These are phyloP conservation scores for Elgaria multicarinata DNA, from an alignment of 2,113 vertebrate genomes.

Conservation along the genomic window DNA sequence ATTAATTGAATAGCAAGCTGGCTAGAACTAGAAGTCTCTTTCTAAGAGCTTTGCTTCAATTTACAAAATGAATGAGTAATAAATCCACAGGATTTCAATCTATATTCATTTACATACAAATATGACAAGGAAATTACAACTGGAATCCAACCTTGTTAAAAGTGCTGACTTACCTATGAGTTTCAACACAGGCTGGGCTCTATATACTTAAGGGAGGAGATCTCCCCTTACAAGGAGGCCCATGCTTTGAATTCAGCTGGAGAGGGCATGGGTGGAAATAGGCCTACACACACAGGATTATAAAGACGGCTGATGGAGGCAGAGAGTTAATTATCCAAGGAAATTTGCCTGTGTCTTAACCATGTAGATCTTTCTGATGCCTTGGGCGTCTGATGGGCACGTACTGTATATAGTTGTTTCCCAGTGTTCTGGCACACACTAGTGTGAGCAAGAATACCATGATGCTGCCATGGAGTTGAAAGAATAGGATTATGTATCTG, in stretches of 20 bases:
- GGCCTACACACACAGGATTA: neutral
- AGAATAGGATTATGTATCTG: neutral
- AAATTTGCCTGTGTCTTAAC: neutral
- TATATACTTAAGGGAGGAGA: neutral
- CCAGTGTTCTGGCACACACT: neutral
- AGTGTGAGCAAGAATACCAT: too few relatives aligned
- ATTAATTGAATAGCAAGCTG: neutral
- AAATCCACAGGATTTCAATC: neutral
- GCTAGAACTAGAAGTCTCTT: conserved; percentile 5
- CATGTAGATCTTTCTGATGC: too few relatives aligned
- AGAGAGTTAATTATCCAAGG: neutral
- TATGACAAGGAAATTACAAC: neutral
- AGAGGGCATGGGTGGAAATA: neutral
- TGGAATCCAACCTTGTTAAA: conserved; percentile 4
- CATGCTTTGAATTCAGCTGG: neutral
- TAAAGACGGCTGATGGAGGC: neutral
- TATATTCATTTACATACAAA: conserved; percentile 15
- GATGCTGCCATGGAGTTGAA: neutral
- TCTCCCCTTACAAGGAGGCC: neutral
- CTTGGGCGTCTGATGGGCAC: too few relatives aligned
- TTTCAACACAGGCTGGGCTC: neutral
- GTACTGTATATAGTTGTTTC: neutral
- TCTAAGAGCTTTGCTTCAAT: neutral
- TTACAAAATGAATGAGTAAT: conserved; percentile 22
- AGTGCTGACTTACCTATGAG: neutral